A percentile compares a stretch with the other conserved stretches of the same genome.
Conservation (phyloP, 2,797 vertebrate genomes). For the Dicrostonyx torquatus region DNA sequence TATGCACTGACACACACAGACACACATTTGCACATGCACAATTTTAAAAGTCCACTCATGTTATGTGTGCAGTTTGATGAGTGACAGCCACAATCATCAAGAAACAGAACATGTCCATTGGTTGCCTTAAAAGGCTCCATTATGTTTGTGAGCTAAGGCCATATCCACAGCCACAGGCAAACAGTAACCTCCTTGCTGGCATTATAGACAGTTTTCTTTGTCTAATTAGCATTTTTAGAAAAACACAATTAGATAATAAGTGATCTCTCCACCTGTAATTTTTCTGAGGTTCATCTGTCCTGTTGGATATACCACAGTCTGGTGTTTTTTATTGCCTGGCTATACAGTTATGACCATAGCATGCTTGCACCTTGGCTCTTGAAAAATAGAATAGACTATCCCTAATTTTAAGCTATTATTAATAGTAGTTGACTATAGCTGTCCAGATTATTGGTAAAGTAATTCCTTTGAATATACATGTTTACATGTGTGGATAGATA, state of each 20-base stretch:
- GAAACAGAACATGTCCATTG: background rate
- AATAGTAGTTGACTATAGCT: background rate
- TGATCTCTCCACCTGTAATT: background rate
- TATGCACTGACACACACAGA: background rate
- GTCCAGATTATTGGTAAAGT: background rate
- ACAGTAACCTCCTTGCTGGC: background rate
- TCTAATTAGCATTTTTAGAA: conserved; percentile 12
- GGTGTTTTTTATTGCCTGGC: background rate
- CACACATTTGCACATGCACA: too few relatives aligned
- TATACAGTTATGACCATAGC: background rate
- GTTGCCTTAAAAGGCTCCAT: background rate
- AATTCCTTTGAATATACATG: background rate
- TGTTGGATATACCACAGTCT: background rate
- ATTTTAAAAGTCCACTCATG: background rate
- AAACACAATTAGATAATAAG: background rate
- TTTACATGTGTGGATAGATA: background rate
- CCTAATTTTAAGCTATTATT: background rate
- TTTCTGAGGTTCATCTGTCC: background rate
- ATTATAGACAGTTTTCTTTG: background rate
- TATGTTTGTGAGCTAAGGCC: background rate
- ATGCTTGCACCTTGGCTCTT: background rate
- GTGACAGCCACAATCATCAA: background rate
- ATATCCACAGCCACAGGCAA: background rate
- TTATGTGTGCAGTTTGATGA: background rate
- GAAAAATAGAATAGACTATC: background rate